Conservation (phyloP, 1,140 invertebrate species). For the Idris sp. region DNA sequence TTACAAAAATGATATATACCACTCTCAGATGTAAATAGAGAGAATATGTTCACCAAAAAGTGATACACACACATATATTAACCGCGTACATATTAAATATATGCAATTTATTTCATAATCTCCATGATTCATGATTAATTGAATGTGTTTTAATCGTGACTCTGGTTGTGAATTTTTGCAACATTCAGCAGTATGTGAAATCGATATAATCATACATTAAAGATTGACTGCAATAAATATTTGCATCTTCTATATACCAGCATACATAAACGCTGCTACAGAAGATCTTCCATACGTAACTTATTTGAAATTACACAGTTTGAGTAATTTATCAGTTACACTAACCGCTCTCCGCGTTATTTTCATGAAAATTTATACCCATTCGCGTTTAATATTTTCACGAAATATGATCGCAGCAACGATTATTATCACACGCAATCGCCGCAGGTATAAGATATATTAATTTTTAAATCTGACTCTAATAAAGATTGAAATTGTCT, state of each 20-base stretch:
- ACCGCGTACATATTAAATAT: conserved; percentile 19
- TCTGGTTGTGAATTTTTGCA: conserved; percentile 24
- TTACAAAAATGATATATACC: too few species aligned
- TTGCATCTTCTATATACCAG: conserved; percentile 59
- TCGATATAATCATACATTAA: conserved; percentile 61
- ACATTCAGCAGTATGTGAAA: conserved; percentile 51
- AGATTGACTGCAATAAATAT: conserved; percentile 65
- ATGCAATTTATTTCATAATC: conserved; percentile 53
- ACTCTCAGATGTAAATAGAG: too few species aligned
- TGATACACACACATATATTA: neutral
- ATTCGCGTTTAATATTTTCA: conserved; percentile 45
- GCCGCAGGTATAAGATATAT: too few species aligned
- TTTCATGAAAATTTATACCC: conserved; percentile 55
- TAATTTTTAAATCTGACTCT: too few species aligned
- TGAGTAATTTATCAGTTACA: conserved; percentile 55
- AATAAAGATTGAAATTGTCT: too few species aligned
- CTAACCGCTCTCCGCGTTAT: conserved; percentile 54
- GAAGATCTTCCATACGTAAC: conserved; percentile 51
- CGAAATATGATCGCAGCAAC: conserved; percentile 52
- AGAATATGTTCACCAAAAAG: too few species aligned
- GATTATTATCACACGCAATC: conserved; percentile 22
- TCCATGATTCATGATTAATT: conserved; percentile 50
- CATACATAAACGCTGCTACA: conserved; percentile 52
- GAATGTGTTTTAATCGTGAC: conserved; percentile 50
- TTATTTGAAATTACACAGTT: conserved; percentile 50